Conservation (phyloP, 2,888 invertebrate species). For the Deroplatys truncata region DNA sequence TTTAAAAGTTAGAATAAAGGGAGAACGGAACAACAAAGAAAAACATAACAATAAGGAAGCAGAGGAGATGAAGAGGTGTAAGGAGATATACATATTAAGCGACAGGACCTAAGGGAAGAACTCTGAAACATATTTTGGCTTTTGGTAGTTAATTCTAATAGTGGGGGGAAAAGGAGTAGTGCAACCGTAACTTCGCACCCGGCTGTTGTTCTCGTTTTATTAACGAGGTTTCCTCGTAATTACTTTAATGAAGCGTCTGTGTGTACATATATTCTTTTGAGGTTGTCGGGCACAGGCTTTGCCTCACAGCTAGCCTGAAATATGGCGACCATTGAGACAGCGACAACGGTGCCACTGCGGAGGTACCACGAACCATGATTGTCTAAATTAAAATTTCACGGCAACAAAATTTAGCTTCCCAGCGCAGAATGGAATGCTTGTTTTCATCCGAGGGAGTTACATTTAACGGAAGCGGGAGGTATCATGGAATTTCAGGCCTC, state of each 20-base stretch:
- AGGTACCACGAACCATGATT: not conserved
- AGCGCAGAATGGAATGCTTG: not conserved
- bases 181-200: not conserved
- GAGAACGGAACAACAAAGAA: too few relatives aligned
- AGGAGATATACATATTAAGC: too few relatives aligned
- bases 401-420: not conserved
- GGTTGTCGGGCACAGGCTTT: not conserved
- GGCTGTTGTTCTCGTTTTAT: not conserved
- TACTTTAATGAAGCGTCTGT: not conserved
- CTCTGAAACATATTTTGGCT: too few relatives aligned
- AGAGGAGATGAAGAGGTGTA: too few relatives aligned
- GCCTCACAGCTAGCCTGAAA: not conserved
- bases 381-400: not conserved
- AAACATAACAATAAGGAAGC: too few relatives aligned
- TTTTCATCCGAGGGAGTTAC: not conserved
- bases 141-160: too few relatives aligned
- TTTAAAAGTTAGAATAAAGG: too few relatives aligned
- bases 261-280: not conserved
- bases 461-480: not conserved
- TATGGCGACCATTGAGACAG: not conserved
- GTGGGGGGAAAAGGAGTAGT: not conserved
- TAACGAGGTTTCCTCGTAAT: not conserved
- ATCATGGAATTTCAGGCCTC: not conserved
- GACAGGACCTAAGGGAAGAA: too few relatives aligned
- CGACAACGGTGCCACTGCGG: not conserved